A percentile compares a stretch with the other conserved stretches of the same genome.
These are phyloP conservation scores for Berghia stephanieae DNA, from an alignment of 1,140 invertebrate genomes.

Conservation along the genomic window DNA sequence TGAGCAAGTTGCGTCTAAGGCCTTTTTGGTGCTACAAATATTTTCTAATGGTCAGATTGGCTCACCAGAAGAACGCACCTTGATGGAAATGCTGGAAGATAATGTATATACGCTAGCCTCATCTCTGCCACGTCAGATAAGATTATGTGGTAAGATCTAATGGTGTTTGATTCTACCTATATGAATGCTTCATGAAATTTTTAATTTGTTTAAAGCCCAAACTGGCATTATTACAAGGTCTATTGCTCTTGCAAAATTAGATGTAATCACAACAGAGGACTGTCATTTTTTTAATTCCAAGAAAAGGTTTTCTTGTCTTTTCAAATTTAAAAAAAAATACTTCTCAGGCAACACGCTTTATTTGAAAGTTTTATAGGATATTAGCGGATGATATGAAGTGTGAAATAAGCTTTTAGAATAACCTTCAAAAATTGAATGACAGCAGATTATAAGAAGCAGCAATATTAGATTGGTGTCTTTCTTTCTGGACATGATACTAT, in stretches of 20 bases:
- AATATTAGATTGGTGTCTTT: too few species aligned
- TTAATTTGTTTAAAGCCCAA: background rate
- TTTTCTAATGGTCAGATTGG: conserved; percentile 42
- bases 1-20: conserved; percentile 46
- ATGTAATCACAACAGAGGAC: too few species aligned
- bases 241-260: too few species aligned
- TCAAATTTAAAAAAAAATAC: background rate
- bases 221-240: too few species aligned
- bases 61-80: conserved; percentile 37
- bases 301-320: background rate
- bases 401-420: too few species aligned
- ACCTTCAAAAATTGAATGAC: too few species aligned
- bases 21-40: conserved; percentile 42
- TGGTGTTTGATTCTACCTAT: background rate
- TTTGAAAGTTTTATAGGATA: too few species aligned
- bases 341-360: too few species aligned
- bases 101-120: conserved; percentile 51
- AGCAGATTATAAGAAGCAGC: too few species aligned
- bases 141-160: conserved; percentile 45
- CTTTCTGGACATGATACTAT: too few species aligned
- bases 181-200: background rate
- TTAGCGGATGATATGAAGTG: too few species aligned
- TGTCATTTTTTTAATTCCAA: background rate
- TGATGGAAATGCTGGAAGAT: conserved; percentile 58
- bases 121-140: conserved; percentile 54